These are phyloP conservation scores for Sardina pilchardus DNA, from an alignment of 2,113 vertebrate species.

Conservation along the genomic window DNA sequence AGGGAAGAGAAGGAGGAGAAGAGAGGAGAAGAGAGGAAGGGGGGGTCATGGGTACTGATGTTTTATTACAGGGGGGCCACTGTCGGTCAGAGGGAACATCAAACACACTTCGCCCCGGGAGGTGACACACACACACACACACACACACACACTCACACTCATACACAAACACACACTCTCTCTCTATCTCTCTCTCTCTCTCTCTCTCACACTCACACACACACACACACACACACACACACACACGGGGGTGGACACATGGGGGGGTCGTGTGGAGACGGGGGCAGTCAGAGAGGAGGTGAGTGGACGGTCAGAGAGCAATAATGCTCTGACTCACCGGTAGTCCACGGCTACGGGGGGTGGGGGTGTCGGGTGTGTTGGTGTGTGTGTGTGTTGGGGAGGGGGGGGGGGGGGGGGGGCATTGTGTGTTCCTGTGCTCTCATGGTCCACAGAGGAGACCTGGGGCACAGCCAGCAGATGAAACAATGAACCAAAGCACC, in stretches of 20 bases:
- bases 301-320: conserved; percentile 55
- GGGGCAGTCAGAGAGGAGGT: too few relatives aligned
- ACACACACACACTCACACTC: neutral
- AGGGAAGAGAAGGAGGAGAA: too few relatives aligned
- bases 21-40: too few relatives aligned
- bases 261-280: too few relatives aligned
- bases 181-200: too few relatives aligned
- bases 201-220: neutral
- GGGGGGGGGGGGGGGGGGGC: too few relatives aligned
- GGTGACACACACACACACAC: neutral
- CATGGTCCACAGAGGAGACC: neutral
- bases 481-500: neutral
- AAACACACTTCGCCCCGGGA: neutral
- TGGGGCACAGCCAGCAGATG: neutral
- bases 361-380: neutral
- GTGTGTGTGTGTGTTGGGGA: neutral
- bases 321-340: conserved; percentile 47
- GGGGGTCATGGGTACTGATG: too few relatives aligned
- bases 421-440: neutral
- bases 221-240: neutral
- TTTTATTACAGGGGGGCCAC: neutral
- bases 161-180: neutral
- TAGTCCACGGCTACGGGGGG: neutral
- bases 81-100: neutral
- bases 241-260: neutral